Evolutionary conservation across 2,113 vertebrate genomes (phyloP), one percentile per base, ranked within the genome.

Genomic region (Antechinus flavipes): DNA sequence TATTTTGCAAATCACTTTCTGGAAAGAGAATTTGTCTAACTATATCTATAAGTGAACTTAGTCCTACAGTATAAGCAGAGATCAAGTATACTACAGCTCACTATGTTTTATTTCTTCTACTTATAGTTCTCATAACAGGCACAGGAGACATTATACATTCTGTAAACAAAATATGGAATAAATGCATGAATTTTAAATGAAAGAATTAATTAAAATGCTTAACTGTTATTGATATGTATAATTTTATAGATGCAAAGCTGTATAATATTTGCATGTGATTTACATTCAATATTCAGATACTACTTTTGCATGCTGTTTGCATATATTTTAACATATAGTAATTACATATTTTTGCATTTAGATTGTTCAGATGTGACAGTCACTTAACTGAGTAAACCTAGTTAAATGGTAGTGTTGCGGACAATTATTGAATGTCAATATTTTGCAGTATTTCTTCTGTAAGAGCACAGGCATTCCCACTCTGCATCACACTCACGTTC

Each of bases 171-270:
- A 61, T 97, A 96, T 93, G 7, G 54, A 96, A 97, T 94, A 98
- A 96, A 96, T 98, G 25, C 42, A 94, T 97, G 93, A 84, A 97
- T 97, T 98, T 96, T 91, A 93, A 98, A 97, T 95, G 54, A 96
- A 92, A 97, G 16, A 94, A 97, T 97, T 98, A 98, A 98, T 98
- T 97, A 97, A 98, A 98, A 95, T 94, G 30, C 76, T 97, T 97
- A 96, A 95, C 90, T 97, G 23, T 96, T 97, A 98, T 93, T 61
- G 95, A 49, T 91, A 96, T 52, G 47, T 91, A 96, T 92, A 30
- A 91, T 50, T 93, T 96, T 95, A 95, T 95, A 98, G 89, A 97
- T 94, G 30, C 0, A 95, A 91, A 8, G 47, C 91, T 97, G 90
- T 94, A 91, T 94, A 93, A 89, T 58, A 93, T 96, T 96, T 98